Conservation (phyloP, 1,140 invertebrate genomes). For the Solenopsis fugax region DNA sequence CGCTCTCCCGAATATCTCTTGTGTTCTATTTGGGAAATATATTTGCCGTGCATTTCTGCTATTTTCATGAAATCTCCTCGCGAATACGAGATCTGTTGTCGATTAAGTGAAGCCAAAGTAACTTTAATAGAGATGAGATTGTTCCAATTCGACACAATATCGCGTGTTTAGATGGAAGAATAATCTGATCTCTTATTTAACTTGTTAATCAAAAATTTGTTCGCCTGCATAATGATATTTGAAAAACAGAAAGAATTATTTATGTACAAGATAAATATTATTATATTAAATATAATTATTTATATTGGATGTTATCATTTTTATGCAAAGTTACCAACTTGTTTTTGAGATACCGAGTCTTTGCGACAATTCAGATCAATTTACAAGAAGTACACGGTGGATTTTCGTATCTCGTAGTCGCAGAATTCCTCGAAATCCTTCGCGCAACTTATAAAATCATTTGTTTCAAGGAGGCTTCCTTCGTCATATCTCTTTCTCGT, state of each 20-base stretch:
- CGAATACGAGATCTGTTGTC: background rate
- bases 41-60: background rate
- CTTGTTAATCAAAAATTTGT: slow-evolving; percentile 14
- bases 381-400: background rate
- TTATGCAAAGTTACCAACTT: background rate
- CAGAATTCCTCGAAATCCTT: background rate
- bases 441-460: slow-evolving; percentile 7
- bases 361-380: background rate
- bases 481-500: background rate
- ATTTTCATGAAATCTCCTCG: background rate
- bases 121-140: background rate
- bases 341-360: background rate
- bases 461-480: background rate
- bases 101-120: slow-evolving; percentile 3
- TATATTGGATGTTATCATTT: background rate
- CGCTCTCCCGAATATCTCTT: background rate
- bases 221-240: background rate
- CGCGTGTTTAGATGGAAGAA: background rate
- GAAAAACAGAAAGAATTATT: background rate
- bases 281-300: background rate
- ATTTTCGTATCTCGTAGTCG: slow-evolving; percentile 2
- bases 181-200: slow-evolving; percentile 1
- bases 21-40: background rate
- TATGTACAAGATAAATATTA: background rate
- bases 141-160: background rate